Percentiles rank a stretch among this genome's conserved stretches.
Conservation (phyloP, 2,888 invertebrate species). For the Ennomos quercinarius region DNA sequence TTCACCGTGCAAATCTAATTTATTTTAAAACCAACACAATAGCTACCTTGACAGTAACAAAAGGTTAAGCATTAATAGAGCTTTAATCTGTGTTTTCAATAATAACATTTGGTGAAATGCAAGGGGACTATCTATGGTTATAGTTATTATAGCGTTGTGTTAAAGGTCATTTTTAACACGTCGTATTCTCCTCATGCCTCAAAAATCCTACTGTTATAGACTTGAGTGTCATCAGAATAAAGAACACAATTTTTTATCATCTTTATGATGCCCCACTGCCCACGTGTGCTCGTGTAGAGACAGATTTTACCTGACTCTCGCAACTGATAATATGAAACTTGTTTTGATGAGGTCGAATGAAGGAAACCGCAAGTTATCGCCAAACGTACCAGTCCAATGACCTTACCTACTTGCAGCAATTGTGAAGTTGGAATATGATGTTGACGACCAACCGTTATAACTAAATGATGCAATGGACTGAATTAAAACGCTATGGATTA, state of each 20-base stretch:
- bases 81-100: background rate
- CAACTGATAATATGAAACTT: slow-evolving; percentile 23
- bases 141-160: no score
- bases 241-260: background rate
- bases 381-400: slow-evolving; percentile 17
- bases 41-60: background rate
- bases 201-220: no score
- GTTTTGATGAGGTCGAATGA: slow-evolving; percentile 23
- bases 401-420: slow-evolving; percentile 16
- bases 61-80: background rate
- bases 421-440: slow-evolving; percentile 15
- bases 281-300: background rate
- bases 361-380: slow-evolving; percentile 23
- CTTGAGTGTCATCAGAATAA: slow-evolving; percentile 2
- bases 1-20: slow-evolving; percentile 1
- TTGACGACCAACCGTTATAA: slow-evolving; percentile 12
- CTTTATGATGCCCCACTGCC: background rate
- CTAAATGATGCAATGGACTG: slow-evolving; percentile 28
- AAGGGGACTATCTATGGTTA: no score
- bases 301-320: slow-evolving; percentile 15
- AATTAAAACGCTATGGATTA: slow-evolving; percentile 26
- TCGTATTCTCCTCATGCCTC: no score
- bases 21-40: slow-evolving; percentile 6
- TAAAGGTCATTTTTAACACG: no score
- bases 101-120: background rate